phyloP scores from a whole-genome alignment of 2,113 vertebrate genomes.

The Oreochromis niloticus region DNA sequence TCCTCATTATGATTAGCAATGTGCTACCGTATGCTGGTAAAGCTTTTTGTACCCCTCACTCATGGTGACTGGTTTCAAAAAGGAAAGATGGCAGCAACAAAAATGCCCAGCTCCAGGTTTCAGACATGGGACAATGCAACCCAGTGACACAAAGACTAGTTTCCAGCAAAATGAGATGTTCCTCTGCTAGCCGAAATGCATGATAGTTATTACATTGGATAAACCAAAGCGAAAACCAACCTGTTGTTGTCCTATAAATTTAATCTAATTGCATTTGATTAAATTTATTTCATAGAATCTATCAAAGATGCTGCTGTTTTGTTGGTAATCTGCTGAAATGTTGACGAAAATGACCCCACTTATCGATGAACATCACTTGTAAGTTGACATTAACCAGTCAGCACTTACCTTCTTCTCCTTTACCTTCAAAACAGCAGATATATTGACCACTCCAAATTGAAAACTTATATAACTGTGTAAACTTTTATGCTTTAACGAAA shows the following conservation, averaged over 20 bases:
- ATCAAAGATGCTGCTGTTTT: background rate
- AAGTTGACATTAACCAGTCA: accelerated
- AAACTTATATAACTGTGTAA: background rate
- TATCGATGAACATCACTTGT: background rate
- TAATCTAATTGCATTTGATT: background rate
- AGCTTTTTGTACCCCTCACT: background rate
- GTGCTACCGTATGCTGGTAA: background rate
- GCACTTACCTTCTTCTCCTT: background rate
- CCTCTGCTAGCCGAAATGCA: background rate
- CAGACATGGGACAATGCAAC: accelerated
- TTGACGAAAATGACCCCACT: background rate
- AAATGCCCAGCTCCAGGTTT: background rate
- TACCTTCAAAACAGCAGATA: background rate
- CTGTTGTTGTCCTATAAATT: accelerated
- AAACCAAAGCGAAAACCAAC: accelerated
- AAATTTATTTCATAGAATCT: accelerated
- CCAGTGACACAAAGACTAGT: background rate
- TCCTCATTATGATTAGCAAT: background rate
- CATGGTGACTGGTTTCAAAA: background rate
- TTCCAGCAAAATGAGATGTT: background rate
- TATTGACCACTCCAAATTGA: background rate
- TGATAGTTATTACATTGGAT: background rate
- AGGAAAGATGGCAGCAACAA: background rate
- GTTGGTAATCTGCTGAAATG: background rate
- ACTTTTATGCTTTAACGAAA: background rate